Evolutionary conservation across 2,888 invertebrate genomes (phyloP).

Genomic region (Meloe dianella): DNA sequence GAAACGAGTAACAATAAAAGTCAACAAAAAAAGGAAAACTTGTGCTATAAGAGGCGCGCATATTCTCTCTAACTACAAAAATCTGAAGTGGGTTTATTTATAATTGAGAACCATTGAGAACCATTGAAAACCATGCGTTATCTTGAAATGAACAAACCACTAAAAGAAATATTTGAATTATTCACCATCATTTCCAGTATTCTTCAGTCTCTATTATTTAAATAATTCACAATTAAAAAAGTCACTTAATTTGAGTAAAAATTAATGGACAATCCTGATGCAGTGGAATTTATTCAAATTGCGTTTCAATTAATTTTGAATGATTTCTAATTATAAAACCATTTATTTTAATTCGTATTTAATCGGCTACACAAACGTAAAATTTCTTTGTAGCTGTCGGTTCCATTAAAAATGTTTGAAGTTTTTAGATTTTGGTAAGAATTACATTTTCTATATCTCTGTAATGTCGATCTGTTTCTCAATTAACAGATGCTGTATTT

Average conservation of each 20-base stretch:
- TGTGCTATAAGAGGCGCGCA: not conserved
- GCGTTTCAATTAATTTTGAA: not conserved
- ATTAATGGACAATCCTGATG: not conserved
- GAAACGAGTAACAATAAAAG: not conserved
- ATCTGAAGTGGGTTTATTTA: not conserved
- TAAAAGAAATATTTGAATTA: too few relatives aligned
- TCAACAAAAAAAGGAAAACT: not conserved
- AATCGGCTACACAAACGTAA: not conserved
- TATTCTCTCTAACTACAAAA: not conserved
- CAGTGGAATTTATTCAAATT: not conserved
- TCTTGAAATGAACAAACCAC: not conserved
- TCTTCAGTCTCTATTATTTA: not conserved
- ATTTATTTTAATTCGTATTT: not conserved
- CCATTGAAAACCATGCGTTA: not conserved
- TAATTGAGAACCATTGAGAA: not conserved
- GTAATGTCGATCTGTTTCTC: not conserved
- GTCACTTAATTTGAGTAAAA: not conserved
- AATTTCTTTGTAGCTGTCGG: not conserved
- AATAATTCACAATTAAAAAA: not conserved
- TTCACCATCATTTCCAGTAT: not conserved
- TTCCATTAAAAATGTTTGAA: not conserved
- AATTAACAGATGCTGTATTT: not conserved
- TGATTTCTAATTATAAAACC: not conserved
- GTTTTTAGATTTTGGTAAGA: too few relatives aligned
- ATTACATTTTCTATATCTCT: too few relatives aligned